phyloP scores from a whole-genome alignment of 1,140 invertebrate species.

The Drosophila arizonae region DNA sequence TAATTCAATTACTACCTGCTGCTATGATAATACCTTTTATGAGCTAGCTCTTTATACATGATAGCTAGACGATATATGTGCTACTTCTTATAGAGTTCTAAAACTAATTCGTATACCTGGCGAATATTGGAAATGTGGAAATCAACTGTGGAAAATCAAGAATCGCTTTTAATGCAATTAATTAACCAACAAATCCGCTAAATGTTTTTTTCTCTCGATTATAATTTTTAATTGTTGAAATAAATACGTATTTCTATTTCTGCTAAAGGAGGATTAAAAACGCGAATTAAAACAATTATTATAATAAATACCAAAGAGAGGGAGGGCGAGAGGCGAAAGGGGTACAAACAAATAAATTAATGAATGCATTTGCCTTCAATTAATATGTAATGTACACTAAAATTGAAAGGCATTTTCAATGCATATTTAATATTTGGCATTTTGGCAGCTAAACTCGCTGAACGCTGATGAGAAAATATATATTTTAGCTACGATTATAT shows the following conservation, averaged over 20 bases:
- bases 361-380: constrained; percentile 50
- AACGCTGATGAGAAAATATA: constrained; percentile 2
- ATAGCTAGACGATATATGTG: constrained; percentile 2
- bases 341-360: constrained; percentile 42
- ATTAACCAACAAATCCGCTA: constrained; percentile 69
- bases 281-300: constrained; percentile 49
- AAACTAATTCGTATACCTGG: constrained; percentile 26
- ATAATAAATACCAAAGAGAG: constrained; percentile 12
- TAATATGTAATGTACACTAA: constrained; percentile 52
- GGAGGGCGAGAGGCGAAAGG: neutral
- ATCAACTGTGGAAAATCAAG: constrained; percentile 15
- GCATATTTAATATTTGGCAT: constrained; percentile 18
- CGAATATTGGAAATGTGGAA: constrained; percentile 1
- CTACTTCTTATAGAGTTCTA: constrained; percentile 12
- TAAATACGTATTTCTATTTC: constrained; percentile 11
- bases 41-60: constrained; percentile 2
- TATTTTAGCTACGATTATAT: neutral
- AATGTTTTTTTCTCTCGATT: constrained; percentile 22
- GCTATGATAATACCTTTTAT: neutral
- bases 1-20: neutral
- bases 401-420: constrained; percentile 12
- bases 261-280: constrained; percentile 64
- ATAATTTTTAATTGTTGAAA: constrained; percentile 2
- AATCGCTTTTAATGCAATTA: constrained; percentile 35
- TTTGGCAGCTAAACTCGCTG: constrained; percentile 6